Conservation (phyloP, 2,113 vertebrate genomes). For the Epinephelus lanceolatus region DNA sequence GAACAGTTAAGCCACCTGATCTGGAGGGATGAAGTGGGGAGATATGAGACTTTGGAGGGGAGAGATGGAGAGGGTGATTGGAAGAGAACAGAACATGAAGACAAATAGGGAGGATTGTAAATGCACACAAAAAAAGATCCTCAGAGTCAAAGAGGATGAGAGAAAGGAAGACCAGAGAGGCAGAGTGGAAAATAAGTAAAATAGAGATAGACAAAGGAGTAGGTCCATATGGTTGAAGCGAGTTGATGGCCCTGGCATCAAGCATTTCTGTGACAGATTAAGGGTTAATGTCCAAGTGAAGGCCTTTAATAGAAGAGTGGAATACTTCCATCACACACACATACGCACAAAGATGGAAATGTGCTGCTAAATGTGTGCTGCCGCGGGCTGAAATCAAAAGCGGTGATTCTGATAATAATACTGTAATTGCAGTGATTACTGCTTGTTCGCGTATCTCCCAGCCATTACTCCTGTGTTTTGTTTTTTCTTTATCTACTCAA, state of each 20-base stretch:
- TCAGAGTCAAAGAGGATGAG: neutral
- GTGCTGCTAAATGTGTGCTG: conserved; percentile 11
- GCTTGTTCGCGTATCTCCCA: conserved; percentile 24
- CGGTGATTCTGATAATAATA: conserved; percentile 32
- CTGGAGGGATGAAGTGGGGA: conserved; percentile 38
- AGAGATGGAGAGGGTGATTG: conserved; percentile 12
- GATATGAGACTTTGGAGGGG: conserved; percentile 25
- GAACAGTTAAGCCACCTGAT: conserved; percentile 66
- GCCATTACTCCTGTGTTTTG: conserved; percentile 17
- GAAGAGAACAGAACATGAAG: conserved; percentile 15
- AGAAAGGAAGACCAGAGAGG: neutral
- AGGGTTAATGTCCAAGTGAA: conserved; percentile 34
- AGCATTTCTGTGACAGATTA: conserved; percentile 45
- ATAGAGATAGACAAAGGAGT: neutral
- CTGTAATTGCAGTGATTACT: conserved; percentile 40
- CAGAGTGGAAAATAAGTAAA: neutral
- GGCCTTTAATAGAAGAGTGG: neutral
- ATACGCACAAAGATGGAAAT: neutral
- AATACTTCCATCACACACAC: conserved; percentile 16
- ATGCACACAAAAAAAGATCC: neutral
- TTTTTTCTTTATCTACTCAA: neutral
- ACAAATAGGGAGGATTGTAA: conserved; percentile 30
- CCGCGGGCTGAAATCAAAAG: conserved; percentile 35
- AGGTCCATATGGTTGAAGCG: conserved; percentile 9
- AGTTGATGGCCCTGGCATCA: conserved; percentile 13